Percentiles rank a stretch among this genome's conserved stretches.
Evolutionary conservation across 2,888 invertebrate genomes (phyloP).

Genomic region (Aproaerema taeniolella): DNA sequence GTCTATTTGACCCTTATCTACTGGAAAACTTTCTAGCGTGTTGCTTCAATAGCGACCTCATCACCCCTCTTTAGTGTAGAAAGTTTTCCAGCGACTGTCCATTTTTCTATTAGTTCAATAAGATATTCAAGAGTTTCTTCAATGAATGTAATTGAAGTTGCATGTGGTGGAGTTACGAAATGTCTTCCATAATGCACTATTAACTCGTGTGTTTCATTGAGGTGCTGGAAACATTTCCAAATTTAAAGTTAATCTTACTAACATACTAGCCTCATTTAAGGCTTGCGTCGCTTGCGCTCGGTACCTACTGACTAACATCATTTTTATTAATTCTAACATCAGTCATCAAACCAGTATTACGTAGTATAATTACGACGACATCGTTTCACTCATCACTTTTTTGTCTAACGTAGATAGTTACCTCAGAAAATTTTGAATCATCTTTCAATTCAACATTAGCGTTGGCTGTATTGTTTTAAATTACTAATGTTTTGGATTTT

Average conservation of each 20-base stretch:
- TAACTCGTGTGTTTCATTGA: constrained; percentile 42
- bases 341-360: constrained; percentile 46
- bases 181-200: constrained; percentile 69
- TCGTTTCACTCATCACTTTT: constrained; percentile 70
- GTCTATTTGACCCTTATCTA: constrained; percentile 36
- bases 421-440: constrained; percentile 20
- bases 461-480: too few relatives aligned
- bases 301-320: constrained; percentile 32
- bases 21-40: constrained; percentile 68
- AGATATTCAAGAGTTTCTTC: constrained; percentile 40
- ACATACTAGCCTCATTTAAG: too few relatives aligned
- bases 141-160: constrained; percentile 28
- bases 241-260: constrained; percentile 29
- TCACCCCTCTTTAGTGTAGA: constrained; percentile 49
- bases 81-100: constrained; percentile 63
- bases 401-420: constrained; percentile 71
- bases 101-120: constrained; percentile 31
- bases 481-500: constrained; percentile 53
- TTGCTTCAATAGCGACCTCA: constrained; percentile 44
- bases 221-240: constrained; percentile 62
- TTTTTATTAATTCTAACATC: constrained; percentile 37
- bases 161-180: constrained; percentile 39
- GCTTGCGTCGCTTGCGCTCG: constrained; percentile 63
- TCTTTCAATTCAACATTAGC: too few relatives aligned
- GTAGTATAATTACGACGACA: constrained; percentile 60